Base-by-base conservation (phyloP, 2,797 vertebrate genomes). In the Tiaroga cobitis region DNA sequence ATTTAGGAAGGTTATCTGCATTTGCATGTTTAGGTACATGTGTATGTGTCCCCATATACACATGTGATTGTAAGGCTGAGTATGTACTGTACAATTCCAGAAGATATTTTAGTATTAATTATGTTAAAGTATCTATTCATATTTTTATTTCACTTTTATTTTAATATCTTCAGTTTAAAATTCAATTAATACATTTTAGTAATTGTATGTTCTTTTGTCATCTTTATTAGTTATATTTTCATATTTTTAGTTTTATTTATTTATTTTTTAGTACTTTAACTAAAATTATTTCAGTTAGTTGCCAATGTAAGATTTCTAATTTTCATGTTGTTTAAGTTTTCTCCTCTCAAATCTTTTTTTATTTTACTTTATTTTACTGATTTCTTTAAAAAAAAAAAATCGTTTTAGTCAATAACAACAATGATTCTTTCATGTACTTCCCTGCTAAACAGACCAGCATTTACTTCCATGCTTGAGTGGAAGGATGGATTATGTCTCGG, bases 21-120 rank as follows among this genome's bases (percentile, higher is more conserved):
- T 85, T 78, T 85, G 84, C 29, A 26, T 73, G 24, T 54, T 32
- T 79, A 41, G 34, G 63, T 72, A 68, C 43, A 59, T 76, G 80
- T 29, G 51, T 16, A 15, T 32, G 18, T 56, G 39, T 59, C 56
- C 56, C 13, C 5, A 15, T 26, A 61, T 26, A 2, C 59, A 26
- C 11, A 26, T 61, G n/a, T 21, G 51, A 26, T 26, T 5, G 54
- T 56, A 8, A 24, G 21, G 8, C 54, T 56, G n/a, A n/a, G n/a
- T n/a, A n/a, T n/a, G 26, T 49, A 49, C 46, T 49, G 15, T 29
- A 16, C 15, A 63, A 63, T 7, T 63, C 13, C 5, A 63, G 15
- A 63, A 63, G 26, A 26, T 63, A 68, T 21, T 16, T 68, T 51
- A 32, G 5, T 67, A 69, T 49, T 56, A 74, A 19, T 19, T 49